Conservation (phyloP, 2,888 invertebrate species). For the Mythimna vitellina region DNA sequence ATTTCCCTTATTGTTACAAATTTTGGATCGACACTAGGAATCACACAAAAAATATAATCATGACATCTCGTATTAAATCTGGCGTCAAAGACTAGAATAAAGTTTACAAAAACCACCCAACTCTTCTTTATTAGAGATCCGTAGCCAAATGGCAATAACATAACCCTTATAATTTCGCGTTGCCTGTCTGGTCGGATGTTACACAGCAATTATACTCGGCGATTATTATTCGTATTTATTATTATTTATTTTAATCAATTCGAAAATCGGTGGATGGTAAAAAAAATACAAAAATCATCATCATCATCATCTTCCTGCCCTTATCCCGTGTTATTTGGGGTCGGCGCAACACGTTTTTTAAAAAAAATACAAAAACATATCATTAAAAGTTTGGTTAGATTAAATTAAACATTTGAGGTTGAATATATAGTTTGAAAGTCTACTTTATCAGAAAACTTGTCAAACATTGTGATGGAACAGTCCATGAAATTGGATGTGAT, state of each 20-base stretch:
- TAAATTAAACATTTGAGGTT: too few relatives aligned
- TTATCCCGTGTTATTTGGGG: too few relatives aligned
- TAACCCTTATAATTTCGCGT: not conserved
- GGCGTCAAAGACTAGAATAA: not conserved
- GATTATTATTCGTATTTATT: not conserved
- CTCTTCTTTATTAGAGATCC: not conserved
- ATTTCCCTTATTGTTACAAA: constrained; percentile 34
- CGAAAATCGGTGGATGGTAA: too few relatives aligned
- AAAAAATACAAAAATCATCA: too few relatives aligned
- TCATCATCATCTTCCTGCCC: too few relatives aligned
- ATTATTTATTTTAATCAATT: too few relatives aligned
- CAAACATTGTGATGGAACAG: too few relatives aligned
- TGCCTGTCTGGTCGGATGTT: not conserved
- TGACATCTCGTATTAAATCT: not conserved
- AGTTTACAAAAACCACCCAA: constrained; percentile 1
- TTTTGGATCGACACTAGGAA: constrained; percentile 5
- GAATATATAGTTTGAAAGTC: too few relatives aligned
- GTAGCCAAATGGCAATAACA: not conserved
- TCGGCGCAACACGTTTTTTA: too few relatives aligned
- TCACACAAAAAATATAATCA: constrained; percentile 3
- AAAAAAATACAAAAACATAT: too few relatives aligned
- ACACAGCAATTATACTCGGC: not conserved
- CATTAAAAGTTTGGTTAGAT: too few relatives aligned
- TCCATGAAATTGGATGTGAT: not conserved
- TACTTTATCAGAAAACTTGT: too few relatives aligned